Conservation (phyloP, 2,797 vertebrate genomes). For the Sarcoramphus papa region DNA sequence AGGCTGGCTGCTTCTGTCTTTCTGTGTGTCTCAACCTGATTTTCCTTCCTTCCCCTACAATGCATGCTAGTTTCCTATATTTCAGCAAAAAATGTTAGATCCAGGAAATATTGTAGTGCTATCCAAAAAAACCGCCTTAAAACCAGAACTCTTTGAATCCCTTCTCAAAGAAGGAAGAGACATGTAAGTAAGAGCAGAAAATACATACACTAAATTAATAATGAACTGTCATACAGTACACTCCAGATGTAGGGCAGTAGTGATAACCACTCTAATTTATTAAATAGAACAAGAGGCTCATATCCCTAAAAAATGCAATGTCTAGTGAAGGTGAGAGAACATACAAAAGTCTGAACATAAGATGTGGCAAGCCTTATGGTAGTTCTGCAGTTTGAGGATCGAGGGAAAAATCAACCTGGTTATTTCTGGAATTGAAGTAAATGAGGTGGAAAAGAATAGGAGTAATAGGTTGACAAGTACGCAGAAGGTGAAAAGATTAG, state of each 20-base stretch:
- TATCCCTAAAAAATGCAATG: not conserved
- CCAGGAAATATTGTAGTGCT: not conserved
- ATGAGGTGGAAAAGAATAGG: not conserved
- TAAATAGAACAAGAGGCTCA: not conserved
- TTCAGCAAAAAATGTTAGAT: not conserved
- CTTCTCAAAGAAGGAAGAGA: not conserved
- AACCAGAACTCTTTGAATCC: not conserved
- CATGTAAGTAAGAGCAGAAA: not conserved
- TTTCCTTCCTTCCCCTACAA: not conserved
- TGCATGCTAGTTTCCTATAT: not conserved
- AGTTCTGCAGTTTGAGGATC: not conserved
- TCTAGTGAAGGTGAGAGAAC: not conserved
- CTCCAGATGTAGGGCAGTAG: not conserved
- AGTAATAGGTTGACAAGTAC: not conserved
- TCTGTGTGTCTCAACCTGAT: not conserved
- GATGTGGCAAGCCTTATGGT: not conserved
- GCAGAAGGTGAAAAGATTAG: not conserved
- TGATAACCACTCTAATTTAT: not conserved
- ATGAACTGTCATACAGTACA: not conserved
- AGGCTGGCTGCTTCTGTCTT: not conserved
- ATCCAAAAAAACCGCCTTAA: not conserved
- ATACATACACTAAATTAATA: not conserved
- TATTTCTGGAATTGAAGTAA: slow-evolving; percentile 1
- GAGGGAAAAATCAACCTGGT: not conserved
- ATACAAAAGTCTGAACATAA: not conserved